Percentiles rank a stretch among this genome's conserved stretches.
Conservation (phyloP, 2,113 vertebrate species). For the Podocnemis expansa region DNA sequence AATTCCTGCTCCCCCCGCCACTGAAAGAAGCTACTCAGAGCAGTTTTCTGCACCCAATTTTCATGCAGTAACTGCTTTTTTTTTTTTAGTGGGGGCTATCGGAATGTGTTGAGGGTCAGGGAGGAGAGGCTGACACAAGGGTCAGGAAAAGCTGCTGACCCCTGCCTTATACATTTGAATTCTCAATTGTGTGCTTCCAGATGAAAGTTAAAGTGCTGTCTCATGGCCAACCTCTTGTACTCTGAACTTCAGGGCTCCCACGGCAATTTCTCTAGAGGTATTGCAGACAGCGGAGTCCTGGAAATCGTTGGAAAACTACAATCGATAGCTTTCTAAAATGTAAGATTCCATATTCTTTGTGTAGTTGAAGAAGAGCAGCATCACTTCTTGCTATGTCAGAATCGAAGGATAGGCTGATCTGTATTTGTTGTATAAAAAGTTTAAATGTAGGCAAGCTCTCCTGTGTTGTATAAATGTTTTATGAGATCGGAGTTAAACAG, state of each 20-base stretch:
- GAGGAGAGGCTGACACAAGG: too few relatives aligned
- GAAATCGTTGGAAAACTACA: not conserved
- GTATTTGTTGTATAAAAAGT: not conserved
- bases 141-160: too few relatives aligned
- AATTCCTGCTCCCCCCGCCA: too few relatives aligned
- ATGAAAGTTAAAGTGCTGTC: accelerated
- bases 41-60: too few relatives aligned
- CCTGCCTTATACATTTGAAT: not conserved
- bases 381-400: not conserved
- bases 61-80: too few relatives aligned
- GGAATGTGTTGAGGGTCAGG: too few relatives aligned
- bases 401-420: not conserved
- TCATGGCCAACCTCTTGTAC: not conserved
- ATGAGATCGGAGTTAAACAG: not conserved
- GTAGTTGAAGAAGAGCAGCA: not conserved
- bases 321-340: not conserved
- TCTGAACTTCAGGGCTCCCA: not conserved
- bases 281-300: not conserved
- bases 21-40: too few relatives aligned
- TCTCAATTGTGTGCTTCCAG: not conserved
- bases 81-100: too few relatives aligned
- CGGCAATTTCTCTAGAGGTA: not conserved
- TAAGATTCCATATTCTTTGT: not conserved
- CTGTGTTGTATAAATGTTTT: not conserved
- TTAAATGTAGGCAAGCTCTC: not conserved